phyloP scores from a whole-genome alignment of 64 coral and sea anemone species.

The Anthopleura sola region DNA sequence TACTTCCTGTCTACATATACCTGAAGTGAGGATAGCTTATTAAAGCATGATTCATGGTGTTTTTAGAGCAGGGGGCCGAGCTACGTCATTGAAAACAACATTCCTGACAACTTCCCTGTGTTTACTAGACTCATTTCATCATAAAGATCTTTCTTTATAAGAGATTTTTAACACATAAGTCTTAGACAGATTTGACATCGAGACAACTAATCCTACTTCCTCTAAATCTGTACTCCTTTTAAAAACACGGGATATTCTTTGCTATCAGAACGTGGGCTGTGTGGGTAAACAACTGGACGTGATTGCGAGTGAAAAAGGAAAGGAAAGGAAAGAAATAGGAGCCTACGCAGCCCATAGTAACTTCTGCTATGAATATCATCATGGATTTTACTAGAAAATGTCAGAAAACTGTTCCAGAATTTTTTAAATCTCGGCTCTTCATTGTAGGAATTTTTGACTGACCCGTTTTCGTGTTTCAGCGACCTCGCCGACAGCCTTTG shows the following conservation, averaged over 20 bases:
- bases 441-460: too few relatives aligned
- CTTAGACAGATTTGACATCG: not conserved
- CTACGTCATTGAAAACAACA: not conserved
- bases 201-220: not conserved
- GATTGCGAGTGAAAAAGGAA: not conserved
- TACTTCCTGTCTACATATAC: not conserved
- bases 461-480: too few relatives aligned
- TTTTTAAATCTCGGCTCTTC: too few relatives aligned
- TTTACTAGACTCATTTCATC: not conserved
- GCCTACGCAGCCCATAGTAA: too few relatives aligned
- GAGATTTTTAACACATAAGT: not conserved
- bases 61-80: not conserved
- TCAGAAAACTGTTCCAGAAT: not conserved
- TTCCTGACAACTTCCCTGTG: not conserved
- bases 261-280: not conserved
- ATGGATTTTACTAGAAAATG: not conserved
- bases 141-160: not conserved
- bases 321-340: not conserved
- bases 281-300: not conserved
- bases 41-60: not conserved
- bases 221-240: not conserved
- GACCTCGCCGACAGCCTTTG: too few relatives aligned
- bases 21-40: not conserved
- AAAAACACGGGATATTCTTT: not conserved
- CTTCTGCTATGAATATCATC: not conserved